Base-by-base conservation (phyloP, 2,888 invertebrate species). In the Parochlus steinenii region DNA sequence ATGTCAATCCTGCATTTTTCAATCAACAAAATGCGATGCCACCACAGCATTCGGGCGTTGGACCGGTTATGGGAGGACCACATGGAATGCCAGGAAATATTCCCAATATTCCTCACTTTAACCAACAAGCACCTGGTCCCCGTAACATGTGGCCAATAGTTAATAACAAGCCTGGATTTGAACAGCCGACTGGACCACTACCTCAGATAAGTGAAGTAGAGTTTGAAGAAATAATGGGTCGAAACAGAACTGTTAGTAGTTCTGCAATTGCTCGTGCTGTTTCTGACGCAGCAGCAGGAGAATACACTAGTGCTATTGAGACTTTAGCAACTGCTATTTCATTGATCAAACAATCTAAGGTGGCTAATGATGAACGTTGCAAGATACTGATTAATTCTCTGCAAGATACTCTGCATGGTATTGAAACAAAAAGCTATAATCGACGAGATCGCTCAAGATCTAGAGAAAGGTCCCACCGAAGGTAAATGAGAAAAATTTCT, bases 311-410 rank as follows among this genome's bases (percentile, higher is more conserved):
- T 57, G 98, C 98, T 32, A 93, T 98, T 42, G 97, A 98, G 63
- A 98, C 98, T 3, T 67, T 99, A 43, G 92, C 95, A 39, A 99
- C 98, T 1, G 98, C 98, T 6, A 95, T 98, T 49, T 93, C 95
- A 6, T 68, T 98, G 38, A 98, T 99, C 46, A 95, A 95, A 56
- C 95, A 97, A 65, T 95, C 95, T 37, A 87, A 90, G 63, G 75
- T 70, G 33, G 51, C 55, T 17, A 55, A 56, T 39, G 97, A 98
- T 59, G 98, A 98, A 55, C 73, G 98, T 26, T 98, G 98, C 65
- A 93, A 95, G 63, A 95, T 97, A 47, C 64, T 98, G 37, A 92
- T 98, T 45, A 90, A 87, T 47, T 92, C 93, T 0, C 68, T 98
- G 3, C 89, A 93, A 61, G 97, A 98, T 55, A 97, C 97, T 2